Evolutionary conservation across 2,888 invertebrate genomes (phyloP), one percentile per base, ranked within the genome.

Genomic region (Synanthedon tipuliformis): DNA sequence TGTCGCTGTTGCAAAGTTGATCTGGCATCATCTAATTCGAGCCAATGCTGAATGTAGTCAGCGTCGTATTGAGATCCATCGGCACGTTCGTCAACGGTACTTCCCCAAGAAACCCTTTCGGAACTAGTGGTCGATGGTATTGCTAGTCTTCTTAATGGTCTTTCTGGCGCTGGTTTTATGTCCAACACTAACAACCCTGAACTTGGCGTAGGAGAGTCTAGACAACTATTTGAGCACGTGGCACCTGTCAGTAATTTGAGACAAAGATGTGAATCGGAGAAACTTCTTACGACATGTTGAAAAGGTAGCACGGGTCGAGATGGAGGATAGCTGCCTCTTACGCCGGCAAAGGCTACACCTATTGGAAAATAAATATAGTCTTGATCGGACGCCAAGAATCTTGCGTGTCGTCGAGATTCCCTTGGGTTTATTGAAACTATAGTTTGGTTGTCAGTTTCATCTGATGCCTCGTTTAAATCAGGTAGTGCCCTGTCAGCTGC

Each of bases 21-120:
- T 66, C 92, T 85, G 2, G 92, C 91, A 63, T 93, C 93, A 67
- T 93, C 93, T 62, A 93, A 75, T 68, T 92, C 89, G 52, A 93
- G 79, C 93, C 93, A 93, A 66, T 93, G 92, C 69, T 93, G 93
- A 50, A 93, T 91, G 62, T 92, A 93, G 68, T 93, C 93, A 1
- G 91, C 90, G 64, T 93, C 93, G 82, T 91, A 92, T 58, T 89
- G 88, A 0, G 89, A 86, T 49, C 89, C 89, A 50, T 90, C 90
- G 5, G 84, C 82, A 41, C 89, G 82, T 45, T 91, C 90, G 52
- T 90, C 90, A 18, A 83, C 71, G 3, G 89, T 88, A 62, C 90
- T 90, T 34, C 89, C 89, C 90, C 90, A 91, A 0, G 90, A 90
- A 0, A 84, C 82, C 58, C 86, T 75, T 61, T 87, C 87, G 1